These are phyloP conservation scores for Nezara viridula DNA, from an alignment of 2,888 invertebrate genomes.

Conservation along the genomic window DNA sequence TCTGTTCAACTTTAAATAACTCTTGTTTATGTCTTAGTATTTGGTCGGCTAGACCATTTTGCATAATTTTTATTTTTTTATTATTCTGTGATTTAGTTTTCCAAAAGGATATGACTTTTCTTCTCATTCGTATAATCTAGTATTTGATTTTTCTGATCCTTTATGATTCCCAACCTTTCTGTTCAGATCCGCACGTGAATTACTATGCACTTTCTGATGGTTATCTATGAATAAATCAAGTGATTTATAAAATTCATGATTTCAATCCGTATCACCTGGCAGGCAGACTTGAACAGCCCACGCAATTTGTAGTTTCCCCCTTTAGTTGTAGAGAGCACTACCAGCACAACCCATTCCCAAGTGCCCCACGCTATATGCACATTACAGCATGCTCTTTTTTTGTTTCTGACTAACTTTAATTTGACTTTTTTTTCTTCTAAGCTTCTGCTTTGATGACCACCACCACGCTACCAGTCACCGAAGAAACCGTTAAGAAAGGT, in stretches of 20 bases:
- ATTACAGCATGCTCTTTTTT: constrained; percentile 23
- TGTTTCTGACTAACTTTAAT: constrained; percentile 58
- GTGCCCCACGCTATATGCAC: constrained; percentile 39
- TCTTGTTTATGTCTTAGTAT: too few relatives aligned
- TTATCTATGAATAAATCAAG: neutral
- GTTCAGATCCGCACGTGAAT: neutral
- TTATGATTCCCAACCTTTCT: neutral
- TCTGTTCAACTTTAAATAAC: too few relatives aligned
- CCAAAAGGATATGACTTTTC: too few relatives aligned
- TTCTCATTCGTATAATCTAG: neutral
- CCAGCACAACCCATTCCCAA: neutral
- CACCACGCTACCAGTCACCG: constrained; percentile 62
- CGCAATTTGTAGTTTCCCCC: neutral
- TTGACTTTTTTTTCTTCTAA: constrained; percentile 62
- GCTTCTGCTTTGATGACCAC: constrained; percentile 64
- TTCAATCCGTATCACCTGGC: neutral
- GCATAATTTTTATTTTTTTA: too few relatives aligned
- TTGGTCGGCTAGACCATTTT: too few relatives aligned
- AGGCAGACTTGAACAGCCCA: neutral
- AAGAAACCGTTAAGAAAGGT: constrained; percentile 63
- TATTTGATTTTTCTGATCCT: neutral
- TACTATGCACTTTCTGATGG: neutral
- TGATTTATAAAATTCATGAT: neutral
- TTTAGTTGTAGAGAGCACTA: constrained; percentile 14
- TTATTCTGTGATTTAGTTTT: too few relatives aligned